Base-by-base conservation (phyloP, 2,888 invertebrate genomes). In the Dolichomitus sp. region DNA sequence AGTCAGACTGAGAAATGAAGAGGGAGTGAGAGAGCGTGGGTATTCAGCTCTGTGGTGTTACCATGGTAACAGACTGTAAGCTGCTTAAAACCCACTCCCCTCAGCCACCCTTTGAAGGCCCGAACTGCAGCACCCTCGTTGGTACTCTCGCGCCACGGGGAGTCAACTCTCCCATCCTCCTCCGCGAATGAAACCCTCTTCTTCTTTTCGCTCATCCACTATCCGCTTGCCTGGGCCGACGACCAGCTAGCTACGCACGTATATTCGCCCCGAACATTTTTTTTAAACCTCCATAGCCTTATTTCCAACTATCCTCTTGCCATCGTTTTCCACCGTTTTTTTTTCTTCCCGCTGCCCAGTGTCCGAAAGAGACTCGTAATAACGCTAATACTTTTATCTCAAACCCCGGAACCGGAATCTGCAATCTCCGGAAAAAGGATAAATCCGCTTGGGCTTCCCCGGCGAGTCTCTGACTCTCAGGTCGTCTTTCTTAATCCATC, bases 11-110 rank as follows among this genome's bases (percentile, higher is more conserved):
- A 23, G 57, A 6, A n/a, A 59, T 1, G 2, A 17, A 61, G 27
- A 50, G 33, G 48, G 37, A 70, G 45, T 48, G 50, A 75, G 70
- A 80, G 65, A 19, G 52, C 19, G 19, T 23, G 69, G 73, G 61
- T 74, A 89, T 89, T 87, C 85, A 83, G 86, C 87, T 90, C 91
- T 90, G 89, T 87, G 89, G 92, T 88, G 92, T 92, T 91, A 90
- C 92, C 91, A 92, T 92, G 91, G 92, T 91, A 91, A 92, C 92
- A 90, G 92, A 91, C 91, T 91, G 91, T 92, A 92, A 92, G 92
- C 92, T 90, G 92, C 92, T 92, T 92, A 92, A 92, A 91, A 91
- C 89, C 87, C 92, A 89, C 88, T 89, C 89, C 73, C 87, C 63
- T 69, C 73, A 72, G 66, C 69, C 83, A 83, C 83, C 80, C 83